Conservation (phyloP, 1,140 invertebrate genomes). For the Triops longicaudatus region DNA sequence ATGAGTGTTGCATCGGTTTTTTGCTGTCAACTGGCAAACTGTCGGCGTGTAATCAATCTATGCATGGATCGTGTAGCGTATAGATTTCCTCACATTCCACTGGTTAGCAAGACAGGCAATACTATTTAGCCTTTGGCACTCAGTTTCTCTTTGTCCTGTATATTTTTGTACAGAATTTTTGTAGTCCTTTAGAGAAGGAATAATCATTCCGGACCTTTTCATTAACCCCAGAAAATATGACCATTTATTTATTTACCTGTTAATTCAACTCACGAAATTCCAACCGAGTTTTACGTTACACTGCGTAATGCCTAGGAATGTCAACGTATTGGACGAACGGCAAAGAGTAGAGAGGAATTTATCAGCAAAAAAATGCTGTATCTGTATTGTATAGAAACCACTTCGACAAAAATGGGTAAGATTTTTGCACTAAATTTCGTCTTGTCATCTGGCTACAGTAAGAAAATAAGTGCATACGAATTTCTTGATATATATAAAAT, state of each 20-base stretch:
- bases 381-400: slow-evolving; percentile 8
- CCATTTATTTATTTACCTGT: background rate
- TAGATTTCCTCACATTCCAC: background rate
- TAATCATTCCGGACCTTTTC: slow-evolving; percentile 9
- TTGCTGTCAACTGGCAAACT: background rate
- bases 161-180: slow-evolving; percentile 14
- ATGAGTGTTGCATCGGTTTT: background rate
- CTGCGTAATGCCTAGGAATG: too few species aligned
- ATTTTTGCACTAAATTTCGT: background rate
- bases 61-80: slow-evolving; percentile 11
- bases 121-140: background rate
- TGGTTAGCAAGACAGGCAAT: slow-evolving; percentile 13
- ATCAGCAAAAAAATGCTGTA: background rate
- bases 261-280: too few species aligned
- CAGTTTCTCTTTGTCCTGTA: slow-evolving; percentile 4
- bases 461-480: background rate
- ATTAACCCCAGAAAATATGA: background rate
- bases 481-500: slow-evolving; percentile 12
- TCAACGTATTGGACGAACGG: background rate
- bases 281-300: too few species aligned
- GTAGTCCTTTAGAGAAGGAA: slow-evolving; percentile 7
- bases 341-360: background rate
- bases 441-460: background rate
- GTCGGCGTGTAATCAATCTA: background rate
- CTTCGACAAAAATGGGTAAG: background rate